Evolutionary conservation across 1,140 invertebrate genomes (phyloP).

Genomic region (Danaus plexippus): DNA sequence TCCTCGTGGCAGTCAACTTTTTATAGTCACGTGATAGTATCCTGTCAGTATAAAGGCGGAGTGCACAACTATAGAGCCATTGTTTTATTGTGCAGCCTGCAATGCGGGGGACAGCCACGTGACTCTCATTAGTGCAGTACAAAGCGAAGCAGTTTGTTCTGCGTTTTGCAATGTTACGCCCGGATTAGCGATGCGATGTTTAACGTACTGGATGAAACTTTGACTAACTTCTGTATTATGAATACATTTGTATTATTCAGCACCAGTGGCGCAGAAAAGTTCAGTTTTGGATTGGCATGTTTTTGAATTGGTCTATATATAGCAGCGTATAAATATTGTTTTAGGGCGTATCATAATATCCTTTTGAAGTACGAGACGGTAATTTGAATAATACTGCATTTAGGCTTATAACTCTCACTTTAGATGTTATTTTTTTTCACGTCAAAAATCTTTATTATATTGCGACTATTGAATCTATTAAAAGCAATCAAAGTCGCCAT

Average conservation of each 20-base stretch:
- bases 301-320: no score
- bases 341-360: no score
- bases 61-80: conserved; percentile 52
- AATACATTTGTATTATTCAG: conserved; percentile 18
- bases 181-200: conserved; percentile 57
- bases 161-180: conserved; percentile 63
- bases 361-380: no score
- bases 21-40: conserved; percentile 58
- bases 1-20: conserved; percentile 41
- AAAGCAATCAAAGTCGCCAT: conserved; percentile 20
- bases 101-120: conserved; percentile 68
- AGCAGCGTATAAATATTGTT: no score
- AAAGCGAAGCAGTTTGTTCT: conserved; percentile 66
- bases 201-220: conserved; percentile 54
- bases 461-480: not conserved
- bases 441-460: no score
- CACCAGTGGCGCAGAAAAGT: no score
- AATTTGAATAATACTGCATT: no score
- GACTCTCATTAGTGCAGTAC: conserved; percentile 66
- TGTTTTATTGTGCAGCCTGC: conserved; percentile 69
- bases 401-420: no score
- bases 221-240: conserved; percentile 30
- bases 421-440: no score
- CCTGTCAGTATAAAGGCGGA: conserved; percentile 58
- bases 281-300: no score